Evolutionary conservation across 2,113 vertebrate species (phyloP), one percentile per base, ranked within the genome.

Genomic region (Nerophis ophidion): DNA sequence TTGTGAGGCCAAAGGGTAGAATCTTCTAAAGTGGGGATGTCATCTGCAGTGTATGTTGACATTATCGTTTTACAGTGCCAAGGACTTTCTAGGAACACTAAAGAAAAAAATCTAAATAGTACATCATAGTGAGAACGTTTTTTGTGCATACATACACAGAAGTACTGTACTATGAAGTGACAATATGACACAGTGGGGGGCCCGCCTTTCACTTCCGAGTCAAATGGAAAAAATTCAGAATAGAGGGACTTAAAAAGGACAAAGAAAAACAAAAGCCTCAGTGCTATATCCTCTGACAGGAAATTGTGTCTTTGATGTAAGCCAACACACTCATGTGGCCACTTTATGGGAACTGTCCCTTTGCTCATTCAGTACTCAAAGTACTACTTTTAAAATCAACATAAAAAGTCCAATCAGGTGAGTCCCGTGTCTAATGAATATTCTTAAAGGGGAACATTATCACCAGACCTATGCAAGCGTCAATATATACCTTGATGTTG

Each of bases 281-380:
- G 47, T 1, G 26, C 64, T 44, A 57, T 78, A 80, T 85, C 85
- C 81, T 84, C 13, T 72, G 61, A 70, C 80, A 82, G 81, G 81
- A 85, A 85, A 85, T 84, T 73, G 80, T 80, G 72, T 78, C 74
- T 85, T 83, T 81, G 76, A 84, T 83, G 71, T 63, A 69, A 80
- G 71, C 71, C 81, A 74, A 68, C 51, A 42, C 73, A 68, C 76
- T 77, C 66, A 74, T 75, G 74, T 75, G 80, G 65, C 60, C 70
- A 72, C 72, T 40, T 50, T 72, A 71, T 69, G 79, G 4, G 53
- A 79, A 66, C 65, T 74, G 76, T 66, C 75, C 61, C 57, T 63
- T 12, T 44, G 10, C 40, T 44, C 10, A 9, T 44, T 44, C 40
- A 11, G 10, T 44, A 44, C 40, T 44, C 11, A 44, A 44, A 44